Conservation (phyloP, 2,113 vertebrate species). For the Indicator maculatus region DNA sequence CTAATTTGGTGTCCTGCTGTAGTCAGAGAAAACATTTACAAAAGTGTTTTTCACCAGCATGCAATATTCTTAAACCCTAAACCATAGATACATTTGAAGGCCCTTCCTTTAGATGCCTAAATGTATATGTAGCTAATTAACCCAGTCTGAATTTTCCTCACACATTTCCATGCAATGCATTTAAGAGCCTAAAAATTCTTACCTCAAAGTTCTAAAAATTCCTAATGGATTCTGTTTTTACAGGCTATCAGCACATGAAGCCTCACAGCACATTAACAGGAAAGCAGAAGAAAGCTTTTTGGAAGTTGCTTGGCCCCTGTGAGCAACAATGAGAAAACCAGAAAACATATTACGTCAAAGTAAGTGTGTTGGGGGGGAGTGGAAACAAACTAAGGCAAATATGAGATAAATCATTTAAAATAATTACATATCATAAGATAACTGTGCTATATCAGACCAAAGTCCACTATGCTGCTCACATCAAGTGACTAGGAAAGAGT, state of each 20-base stretch:
- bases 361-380: not conserved
- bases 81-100: not conserved
- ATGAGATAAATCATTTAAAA: not conserved
- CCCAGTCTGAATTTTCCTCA: not conserved
- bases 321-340: not conserved
- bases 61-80: not conserved
- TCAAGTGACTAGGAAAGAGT: no score
- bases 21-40: not conserved
- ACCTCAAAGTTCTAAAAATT: slow-evolving; percentile 27
- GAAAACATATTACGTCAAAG: not conserved
- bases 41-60: not conserved
- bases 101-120: not conserved
- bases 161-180: not conserved
- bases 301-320: slow-evolving; percentile 6
- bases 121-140: not conserved
- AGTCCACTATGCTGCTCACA: not conserved
- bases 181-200: not conserved
- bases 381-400: not conserved
- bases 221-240: not conserved
- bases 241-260: not conserved
- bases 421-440: not conserved
- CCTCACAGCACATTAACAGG: not conserved
- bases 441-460: not conserved
- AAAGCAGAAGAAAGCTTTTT: not conserved
- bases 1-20: not conserved